Percentiles rank a stretch among this genome's conserved stretches.
Evolutionary conservation across 1,140 invertebrate genomes (phyloP).

Genomic region (Caenorhabditis inopinata): DNA sequence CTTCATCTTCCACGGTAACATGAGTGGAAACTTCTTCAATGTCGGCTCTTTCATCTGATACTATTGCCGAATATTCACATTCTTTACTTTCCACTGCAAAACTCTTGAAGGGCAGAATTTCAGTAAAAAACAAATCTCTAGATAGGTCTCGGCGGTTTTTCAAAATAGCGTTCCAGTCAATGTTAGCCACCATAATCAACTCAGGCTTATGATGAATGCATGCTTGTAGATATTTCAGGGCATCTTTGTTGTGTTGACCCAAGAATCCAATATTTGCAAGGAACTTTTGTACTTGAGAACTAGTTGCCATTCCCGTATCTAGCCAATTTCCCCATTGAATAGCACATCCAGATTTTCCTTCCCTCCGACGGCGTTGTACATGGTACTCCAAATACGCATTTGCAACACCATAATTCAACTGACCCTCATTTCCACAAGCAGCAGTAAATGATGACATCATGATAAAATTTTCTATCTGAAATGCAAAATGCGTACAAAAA

Average conservation of each 20-base stretch:
- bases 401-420: slow-evolving; percentile 45
- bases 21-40: slow-evolving; percentile 3
- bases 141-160: slow-evolving; percentile 39
- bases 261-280: slow-evolving; percentile 40
- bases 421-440: slow-evolving; percentile 46
- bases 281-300: slow-evolving; percentile 3
- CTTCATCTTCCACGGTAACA: not conserved
- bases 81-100: not conserved
- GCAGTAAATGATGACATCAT: slow-evolving; percentile 47
- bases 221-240: slow-evolving; percentile 35
- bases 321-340: slow-evolving; percentile 53
- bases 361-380: slow-evolving; percentile 15
- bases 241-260: slow-evolving; percentile 45
- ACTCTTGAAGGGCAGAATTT: not conserved
- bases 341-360: slow-evolving; percentile 28
- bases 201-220: slow-evolving; percentile 40
- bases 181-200: slow-evolving; percentile 33
- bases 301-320: slow-evolving; percentile 47
- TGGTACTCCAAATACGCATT: slow-evolving; percentile 44
- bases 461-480: slow-evolving; percentile 38
- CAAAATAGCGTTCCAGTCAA: slow-evolving; percentile 46
- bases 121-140: slow-evolving; percentile 8
- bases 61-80: not conserved
- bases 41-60: not conserved
- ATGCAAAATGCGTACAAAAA: no score